Percentiles rank a stretch among this genome's conserved stretches.
Conservation (phyloP, 2,888 invertebrate species). For the Andrena fulva region DNA sequence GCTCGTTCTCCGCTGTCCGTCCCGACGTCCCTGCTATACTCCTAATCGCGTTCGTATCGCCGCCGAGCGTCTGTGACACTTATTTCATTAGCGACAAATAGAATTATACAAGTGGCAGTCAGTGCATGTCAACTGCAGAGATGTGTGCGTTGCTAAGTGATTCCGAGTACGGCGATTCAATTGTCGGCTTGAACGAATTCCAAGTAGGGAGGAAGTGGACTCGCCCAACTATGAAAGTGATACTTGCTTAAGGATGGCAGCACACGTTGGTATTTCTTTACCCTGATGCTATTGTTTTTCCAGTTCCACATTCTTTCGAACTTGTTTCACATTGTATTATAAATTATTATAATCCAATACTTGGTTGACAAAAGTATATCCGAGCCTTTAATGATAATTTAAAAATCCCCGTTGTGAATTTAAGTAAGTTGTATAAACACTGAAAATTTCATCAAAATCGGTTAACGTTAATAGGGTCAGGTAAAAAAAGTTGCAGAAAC, state of each 20-base stretch:
- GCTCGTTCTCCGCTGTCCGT: slow-evolving; percentile 24
- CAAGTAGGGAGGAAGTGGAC: slow-evolving; percentile 50
- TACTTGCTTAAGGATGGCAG: background rate
- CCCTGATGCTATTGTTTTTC: too few species aligned
- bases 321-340: too few species aligned
- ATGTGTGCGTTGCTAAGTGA: slow-evolving; percentile 60
- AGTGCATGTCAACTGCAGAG: slow-evolving; percentile 40
- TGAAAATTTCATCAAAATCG: too few species aligned
- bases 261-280: too few species aligned
- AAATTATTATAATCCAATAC: too few species aligned
- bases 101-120: slow-evolving; percentile 73
- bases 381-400: too few species aligned
- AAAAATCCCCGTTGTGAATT: too few species aligned
- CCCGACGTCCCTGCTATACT: slow-evolving; percentile 46
- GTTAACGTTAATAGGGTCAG: too few species aligned
- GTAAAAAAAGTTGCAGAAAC: too few species aligned
- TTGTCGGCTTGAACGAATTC: slow-evolving; percentile 64
- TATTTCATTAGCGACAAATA: slow-evolving; percentile 76
- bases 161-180: slow-evolving; percentile 69
- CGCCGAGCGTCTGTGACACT: slow-evolving; percentile 68
- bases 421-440: too few species aligned
- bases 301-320: too few species aligned
- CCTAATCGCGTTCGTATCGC: slow-evolving; percentile 62
- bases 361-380: too few species aligned
- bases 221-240: slow-evolving; percentile 31